A percentile compares a stretch with the other conserved stretches of the same genome.
Conservation (phyloP, 2,888 invertebrate species). For the Stenodema calcarata region DNA sequence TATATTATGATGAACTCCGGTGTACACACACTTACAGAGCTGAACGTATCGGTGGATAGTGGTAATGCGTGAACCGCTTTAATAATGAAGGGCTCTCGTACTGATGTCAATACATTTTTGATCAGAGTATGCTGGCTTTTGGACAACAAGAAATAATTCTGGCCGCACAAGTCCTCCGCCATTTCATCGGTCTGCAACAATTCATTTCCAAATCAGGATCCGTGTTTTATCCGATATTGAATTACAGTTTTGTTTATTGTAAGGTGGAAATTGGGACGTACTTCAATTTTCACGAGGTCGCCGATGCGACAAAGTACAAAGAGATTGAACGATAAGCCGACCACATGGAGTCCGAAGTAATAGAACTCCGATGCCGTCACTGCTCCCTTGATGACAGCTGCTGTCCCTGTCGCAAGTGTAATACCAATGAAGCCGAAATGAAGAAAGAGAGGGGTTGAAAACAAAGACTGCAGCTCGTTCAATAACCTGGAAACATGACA, state of each 20-base stretch:
- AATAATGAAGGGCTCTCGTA: not conserved
- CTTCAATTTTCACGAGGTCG: not conserved
- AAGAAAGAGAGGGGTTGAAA: not conserved
- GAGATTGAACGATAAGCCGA: not conserved
- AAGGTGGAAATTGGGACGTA: not conserved
- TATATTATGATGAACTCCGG: too few relatives aligned
- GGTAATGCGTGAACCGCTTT: not conserved
- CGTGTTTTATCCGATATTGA: not conserved
- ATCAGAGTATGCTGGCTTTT: not conserved
- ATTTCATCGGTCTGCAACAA: conserved; percentile 1
- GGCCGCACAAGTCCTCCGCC: not conserved
- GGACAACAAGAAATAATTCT: not conserved
- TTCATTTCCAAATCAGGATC: not conserved
- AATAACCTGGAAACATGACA: conserved; percentile 1
- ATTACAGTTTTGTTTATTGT: not conserved
- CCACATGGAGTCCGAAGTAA: not conserved
- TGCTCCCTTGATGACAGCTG: not conserved
- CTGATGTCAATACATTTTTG: not conserved
- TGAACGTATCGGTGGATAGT: not conserved
- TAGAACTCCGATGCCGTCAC: not conserved
- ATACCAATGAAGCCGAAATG: not conserved
- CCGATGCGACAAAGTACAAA: conserved; percentile 9
- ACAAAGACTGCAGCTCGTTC: not conserved
- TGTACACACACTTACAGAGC: not conserved
- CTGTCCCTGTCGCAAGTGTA: not conserved